Evolutionary conservation across 1,140 invertebrate species (phyloP).

Genomic region (Philotrypesis tridentata): DNA sequence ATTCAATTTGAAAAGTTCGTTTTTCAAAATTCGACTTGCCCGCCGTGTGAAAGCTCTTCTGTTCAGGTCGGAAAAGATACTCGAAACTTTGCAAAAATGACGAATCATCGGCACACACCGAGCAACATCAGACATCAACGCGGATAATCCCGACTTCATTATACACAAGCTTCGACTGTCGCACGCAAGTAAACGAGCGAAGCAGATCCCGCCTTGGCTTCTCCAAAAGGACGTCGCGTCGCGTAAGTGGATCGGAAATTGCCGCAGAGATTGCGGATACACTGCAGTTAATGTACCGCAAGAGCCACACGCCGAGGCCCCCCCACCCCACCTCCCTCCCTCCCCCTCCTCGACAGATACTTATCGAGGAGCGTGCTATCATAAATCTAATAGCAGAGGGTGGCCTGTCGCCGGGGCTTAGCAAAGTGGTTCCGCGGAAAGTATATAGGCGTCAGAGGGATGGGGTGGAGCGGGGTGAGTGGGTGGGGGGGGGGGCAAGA

Average conservation of each 20-base stretch:
- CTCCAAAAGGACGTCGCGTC: not conserved
- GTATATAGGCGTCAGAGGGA: not conserved
- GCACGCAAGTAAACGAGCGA: slow-evolving; percentile 5
- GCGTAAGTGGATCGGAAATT: slow-evolving; percentile 32
- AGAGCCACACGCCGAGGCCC: not conserved
- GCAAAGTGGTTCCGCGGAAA: slow-evolving; percentile 3
- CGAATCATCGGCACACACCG: too few species aligned
- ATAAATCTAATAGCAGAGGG: slow-evolving; percentile 29
- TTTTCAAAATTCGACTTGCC: too few species aligned
- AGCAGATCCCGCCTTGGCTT: not conserved
- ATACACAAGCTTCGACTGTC: not conserved
- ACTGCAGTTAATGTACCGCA: slow-evolving; percentile 24
- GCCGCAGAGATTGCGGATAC: slow-evolving; percentile 33
- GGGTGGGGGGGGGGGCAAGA: too few species aligned
- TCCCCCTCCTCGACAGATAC: slow-evolving; percentile 30
- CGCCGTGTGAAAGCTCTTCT: too few species aligned
- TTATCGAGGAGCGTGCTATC: slow-evolving; percentile 24
- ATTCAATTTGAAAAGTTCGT: too few species aligned
- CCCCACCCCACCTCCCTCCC: too few species aligned
- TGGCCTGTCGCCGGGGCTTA: not conserved
- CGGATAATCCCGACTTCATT: too few species aligned
- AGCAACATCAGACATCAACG: too few species aligned
- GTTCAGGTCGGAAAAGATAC: too few species aligned
- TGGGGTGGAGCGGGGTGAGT: too few species aligned
- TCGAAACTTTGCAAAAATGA: too few species aligned